phyloP scores from a whole-genome alignment of 2,888 invertebrate genomes.

The Thecophora atra region DNA sequence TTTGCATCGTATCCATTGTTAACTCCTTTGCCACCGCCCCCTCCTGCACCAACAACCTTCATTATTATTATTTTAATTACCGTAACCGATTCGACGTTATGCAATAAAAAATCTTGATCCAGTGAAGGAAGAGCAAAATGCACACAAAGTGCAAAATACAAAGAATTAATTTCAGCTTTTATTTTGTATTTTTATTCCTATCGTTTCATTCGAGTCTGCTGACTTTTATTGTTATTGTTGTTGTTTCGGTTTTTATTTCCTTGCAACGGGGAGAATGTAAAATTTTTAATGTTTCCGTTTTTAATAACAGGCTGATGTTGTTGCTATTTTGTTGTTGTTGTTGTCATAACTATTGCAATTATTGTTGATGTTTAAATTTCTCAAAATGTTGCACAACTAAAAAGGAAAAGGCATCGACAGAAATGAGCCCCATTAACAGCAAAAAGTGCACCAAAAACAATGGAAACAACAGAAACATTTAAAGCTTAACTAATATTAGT shows the following conservation, averaged over 20 bases:
- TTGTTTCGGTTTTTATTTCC: slow-evolving; percentile 25
- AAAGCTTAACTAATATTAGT: not conserved
- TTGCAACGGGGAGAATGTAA: slow-evolving; percentile 37
- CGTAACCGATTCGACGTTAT: slow-evolving; percentile 53
- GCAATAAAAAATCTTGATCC: not conserved
- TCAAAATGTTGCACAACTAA: slow-evolving; percentile 12
- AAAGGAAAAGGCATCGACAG: not conserved
- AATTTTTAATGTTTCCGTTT: slow-evolving; percentile 24
- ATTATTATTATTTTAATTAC: slow-evolving; percentile 57
- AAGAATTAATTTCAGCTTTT: slow-evolving; percentile 56
- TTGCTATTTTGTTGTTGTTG: not conserved
- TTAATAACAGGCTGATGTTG: slow-evolving; percentile 14
- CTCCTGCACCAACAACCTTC: too few species aligned
- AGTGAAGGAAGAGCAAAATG: not conserved
- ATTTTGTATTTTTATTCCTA: slow-evolving; percentile 59
- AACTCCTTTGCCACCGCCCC: too few species aligned
- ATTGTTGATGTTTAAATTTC: too few species aligned
- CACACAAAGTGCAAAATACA: not conserved
- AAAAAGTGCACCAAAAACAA: slow-evolving; percentile 36
- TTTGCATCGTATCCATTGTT: too few species aligned
- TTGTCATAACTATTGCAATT: not conserved
- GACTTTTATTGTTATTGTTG: not conserved
- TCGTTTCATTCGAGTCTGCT: slow-evolving; percentile 41
- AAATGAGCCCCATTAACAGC: slow-evolving; percentile 32
- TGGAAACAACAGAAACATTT: not conserved